Base-by-base conservation (phyloP, 2,113 vertebrate species). In the Lagopus leucura region DNA sequence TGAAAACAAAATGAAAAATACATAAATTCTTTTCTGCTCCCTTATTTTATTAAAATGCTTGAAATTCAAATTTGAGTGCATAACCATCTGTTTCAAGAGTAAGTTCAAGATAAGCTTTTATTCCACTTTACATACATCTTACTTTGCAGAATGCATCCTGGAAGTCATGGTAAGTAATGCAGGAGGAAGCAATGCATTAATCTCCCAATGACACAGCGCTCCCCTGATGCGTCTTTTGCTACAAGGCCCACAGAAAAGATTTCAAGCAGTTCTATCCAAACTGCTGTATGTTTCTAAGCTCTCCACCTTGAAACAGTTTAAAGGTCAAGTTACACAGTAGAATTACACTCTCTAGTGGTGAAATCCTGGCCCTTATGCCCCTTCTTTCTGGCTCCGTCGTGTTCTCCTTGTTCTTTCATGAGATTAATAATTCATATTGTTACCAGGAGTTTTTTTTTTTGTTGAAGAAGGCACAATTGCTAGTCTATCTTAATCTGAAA, bases 61-160 rank as follows among this genome's bases (percentile, higher is more conserved):
- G 48, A 88, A 93, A 93, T 96, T 92, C 92, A 84, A 94, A 96
- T 95, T 72, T 93, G 86, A 96, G 88, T 90, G 43, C 25, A 28
- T 28, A 69, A 45, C 43, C 86, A 82, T 71, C 90, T 93, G 90
- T 63, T 63, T 93, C 43, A 52, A 75, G 63, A 70, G 30, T n/a
- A 72, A 89, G 17, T 79, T 83, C 4, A 1, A 64, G 69, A 82
- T 58, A 78, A 82, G n/a, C 20, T 52, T 54, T 84, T 90, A 79
- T 45, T 88, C 73, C 36, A 84, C 75, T 70, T 89, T 86, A 65
- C 74, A 87, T 85, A 72, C 7, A 69, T 88, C 91, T 85, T 91
- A 69, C 65, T 90, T 84, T 78, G 66, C 65, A 90, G 88, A 95
- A 82, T 48, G 76, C 47, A 32, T 81, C 80, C 73, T 78, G 73